Base-by-base conservation (phyloP, 2,797 vertebrate species). In the Cyprinodon diabolis region DNA sequence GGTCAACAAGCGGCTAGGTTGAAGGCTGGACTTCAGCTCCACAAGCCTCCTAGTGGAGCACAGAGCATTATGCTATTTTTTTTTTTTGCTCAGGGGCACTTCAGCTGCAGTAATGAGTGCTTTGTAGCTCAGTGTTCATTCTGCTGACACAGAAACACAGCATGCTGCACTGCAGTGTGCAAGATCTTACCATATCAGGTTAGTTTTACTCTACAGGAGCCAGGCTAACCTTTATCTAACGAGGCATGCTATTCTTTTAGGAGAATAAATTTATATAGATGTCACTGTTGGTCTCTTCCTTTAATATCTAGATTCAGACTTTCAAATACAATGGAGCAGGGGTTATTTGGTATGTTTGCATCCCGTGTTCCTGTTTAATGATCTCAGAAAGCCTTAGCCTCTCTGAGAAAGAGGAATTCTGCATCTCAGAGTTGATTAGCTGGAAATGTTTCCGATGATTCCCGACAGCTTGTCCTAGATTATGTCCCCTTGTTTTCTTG, bases 381-480 rank as follows among this genome's bases (percentile, higher is more conserved):
- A 45, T 52, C 23, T 84, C 76, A 81, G 78, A 86, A 76, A 89
- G 81, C 82, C 57, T 84, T 66, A 81, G 76, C 83, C 68, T 65
- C 49, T 87, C 85, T 81, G 83, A 82, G 85, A 81, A 77, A 83
- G 77, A 89, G 75, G 84, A 90, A 86, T 87, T 85, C 82, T 82
- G 76, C 54, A 69, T 84, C 89, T 93, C 92, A 92, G 57, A 90
- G 76, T 86, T 79, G 84, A 91, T 94, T 92, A 92, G 89, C 81
- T 81, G 79, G 91, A 93, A 82, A 87, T 84, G 84, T 87, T 90
- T 87, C 67, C 62, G 83, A 94, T 93, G 83, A 86, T 90, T 94
- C 87, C 86, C 88, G 92, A 94, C 93, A 94, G 93, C 93, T 90
- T 89, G 92, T 91, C 92, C 88, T 91, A 92, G 88, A 93, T 92